These are phyloP conservation scores for Epinephelus malabaricus DNA, from an alignment of 2,797 vertebrate species.

Conservation along the genomic window DNA sequence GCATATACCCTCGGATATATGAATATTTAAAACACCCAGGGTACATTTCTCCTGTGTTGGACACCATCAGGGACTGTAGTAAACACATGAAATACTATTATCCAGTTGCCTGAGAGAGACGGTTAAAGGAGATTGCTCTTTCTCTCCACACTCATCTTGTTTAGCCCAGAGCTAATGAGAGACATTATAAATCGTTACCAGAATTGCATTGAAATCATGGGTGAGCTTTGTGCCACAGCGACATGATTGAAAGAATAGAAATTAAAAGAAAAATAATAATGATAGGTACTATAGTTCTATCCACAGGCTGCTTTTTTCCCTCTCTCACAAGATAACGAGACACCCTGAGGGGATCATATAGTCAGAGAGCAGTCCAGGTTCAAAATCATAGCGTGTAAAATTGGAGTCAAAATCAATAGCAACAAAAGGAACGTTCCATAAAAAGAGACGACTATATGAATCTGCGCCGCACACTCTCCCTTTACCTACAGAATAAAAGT, in stretches of 20 bases:
- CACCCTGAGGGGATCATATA: conserved; percentile 57
- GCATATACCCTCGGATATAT: not conserved
- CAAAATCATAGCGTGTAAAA: conserved; percentile 66
- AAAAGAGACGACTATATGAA: conserved; percentile 46
- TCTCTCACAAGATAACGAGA: conserved; percentile 60
- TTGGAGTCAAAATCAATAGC: conserved; percentile 70
- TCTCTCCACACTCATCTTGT: conserved; percentile 23
- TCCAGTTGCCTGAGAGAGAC: conserved; percentile 10
- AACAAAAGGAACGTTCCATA: conserved; percentile 54
- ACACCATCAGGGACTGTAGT: conserved; percentile 7
- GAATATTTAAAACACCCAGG: conserved; percentile 15
- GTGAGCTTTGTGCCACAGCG: conserved; percentile 2
- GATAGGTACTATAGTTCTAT: not conserved
- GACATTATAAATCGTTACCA: conserved; percentile 38
- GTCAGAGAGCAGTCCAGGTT: conserved; percentile 46
- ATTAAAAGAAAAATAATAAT: conserved; percentile 10
- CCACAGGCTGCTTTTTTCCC: not conserved
- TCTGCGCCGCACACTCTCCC: conserved; percentile 1
- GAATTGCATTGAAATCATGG: conserved; percentile 29
- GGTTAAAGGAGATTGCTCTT: conserved; percentile 36
- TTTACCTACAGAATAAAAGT: conserved; percentile 25
- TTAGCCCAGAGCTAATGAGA: conserved; percentile 42
- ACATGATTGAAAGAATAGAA: conserved; percentile 32
- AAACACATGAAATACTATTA: conserved; percentile 34
- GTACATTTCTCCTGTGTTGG: not conserved